Base-by-base conservation (phyloP, 2,113 vertebrate genomes). In the Harpagus bidentatus region DNA sequence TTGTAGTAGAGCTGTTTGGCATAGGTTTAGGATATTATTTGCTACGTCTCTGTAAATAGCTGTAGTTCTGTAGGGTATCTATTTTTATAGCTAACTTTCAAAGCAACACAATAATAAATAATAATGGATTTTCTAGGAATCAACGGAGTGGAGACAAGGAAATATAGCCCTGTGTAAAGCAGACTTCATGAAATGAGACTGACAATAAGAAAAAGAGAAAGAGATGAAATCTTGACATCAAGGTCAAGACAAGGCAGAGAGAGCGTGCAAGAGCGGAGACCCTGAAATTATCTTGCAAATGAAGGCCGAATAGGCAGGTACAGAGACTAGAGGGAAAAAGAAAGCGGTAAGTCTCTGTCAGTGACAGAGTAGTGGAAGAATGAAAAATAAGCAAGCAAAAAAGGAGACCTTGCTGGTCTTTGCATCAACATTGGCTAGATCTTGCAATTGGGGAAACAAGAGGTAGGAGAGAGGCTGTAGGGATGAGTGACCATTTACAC, bases 71-170 rank as follows among this genome's bases (percentile, higher is more conserved):
- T 17, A 47, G 31, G 12, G 23, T 34, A 59, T 38, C 15, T 66
- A 31, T 55, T 94, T 89, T 82, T 65, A 88, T 7, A 66, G 70
- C 43, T 72, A 87, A 91, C 70, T 93, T 85, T 72, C 36, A 90
- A 93, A 95, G 81, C 42, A 76, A 87, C 28, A 48, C 34, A 71
- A 28, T 31, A 76, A 86, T 93, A 95, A 94, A 69, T 58, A 88
- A 59, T 52, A 91, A 87, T 15, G 40, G 48, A 82, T 93, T 95
- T 93, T 82, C 66, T 79, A 91, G 58, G 79, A 93, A 94, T 45
- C 66, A 79, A 38, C 43, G 10, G 85, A 77, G 48, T 13, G 29
- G 15, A 88, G 28, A 82, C 42, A 85, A 90, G 15, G 29, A 88
- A 93, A 76, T 80, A 77, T 3, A 53, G 29, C 48, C n/a, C 43